A percentile compares a stretch with the other conserved stretches of the same genome.
phyloP scores from a whole-genome alignment of 30 jellyfish, hydroid and myxozoan genomes.

The Mastigias papua region DNA sequence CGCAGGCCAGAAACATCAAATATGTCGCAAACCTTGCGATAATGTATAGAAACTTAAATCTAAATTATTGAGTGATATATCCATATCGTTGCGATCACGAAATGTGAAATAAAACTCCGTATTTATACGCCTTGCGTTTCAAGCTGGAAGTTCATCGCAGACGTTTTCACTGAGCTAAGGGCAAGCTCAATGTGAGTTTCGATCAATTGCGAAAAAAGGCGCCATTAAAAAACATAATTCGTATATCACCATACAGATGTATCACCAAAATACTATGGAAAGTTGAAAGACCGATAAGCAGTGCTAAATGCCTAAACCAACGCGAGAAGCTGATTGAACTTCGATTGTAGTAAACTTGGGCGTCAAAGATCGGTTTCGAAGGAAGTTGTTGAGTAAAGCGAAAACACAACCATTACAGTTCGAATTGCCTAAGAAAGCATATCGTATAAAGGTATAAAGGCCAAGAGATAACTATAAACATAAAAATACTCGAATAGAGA shows the following conservation, averaged over 20 bases:
- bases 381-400: background rate
- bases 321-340: background rate
- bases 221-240: background rate
- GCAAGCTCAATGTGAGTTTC: background rate
- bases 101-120: background rate
- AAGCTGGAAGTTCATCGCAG: background rate
- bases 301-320: background rate
- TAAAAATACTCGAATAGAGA: background rate
- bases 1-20: background rate
- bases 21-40: background rate
- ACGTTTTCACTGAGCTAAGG: background rate
- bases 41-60: background rate
- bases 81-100: background rate
- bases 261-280: background rate
- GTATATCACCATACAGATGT: background rate
- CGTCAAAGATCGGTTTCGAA: background rate
- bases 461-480: no score
- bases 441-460: no score
- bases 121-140: background rate
- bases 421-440: background rate
- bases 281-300: background rate
- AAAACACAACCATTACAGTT: constrained; percentile 3
- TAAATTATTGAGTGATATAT: background rate
- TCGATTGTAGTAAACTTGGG: background rate
- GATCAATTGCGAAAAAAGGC: background rate